Conservation (phyloP, 2,113 vertebrate species). For the Peromyscus polionotus region DNA sequence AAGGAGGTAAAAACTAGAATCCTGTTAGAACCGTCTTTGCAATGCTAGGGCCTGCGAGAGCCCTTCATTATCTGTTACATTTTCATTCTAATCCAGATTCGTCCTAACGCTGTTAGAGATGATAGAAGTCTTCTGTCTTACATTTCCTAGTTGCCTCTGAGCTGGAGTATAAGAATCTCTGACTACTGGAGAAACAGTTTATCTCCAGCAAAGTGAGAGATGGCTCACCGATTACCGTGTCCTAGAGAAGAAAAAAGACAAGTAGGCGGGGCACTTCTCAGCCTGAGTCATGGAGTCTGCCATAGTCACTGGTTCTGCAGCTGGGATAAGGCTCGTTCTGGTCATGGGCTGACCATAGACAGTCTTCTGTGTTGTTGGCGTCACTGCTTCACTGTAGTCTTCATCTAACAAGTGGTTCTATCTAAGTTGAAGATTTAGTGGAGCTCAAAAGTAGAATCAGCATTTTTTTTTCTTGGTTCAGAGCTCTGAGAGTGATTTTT, state of each 20-base stretch:
- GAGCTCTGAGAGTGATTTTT: conserved; percentile 16
- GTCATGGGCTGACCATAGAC: neutral
- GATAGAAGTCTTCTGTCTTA: neutral
- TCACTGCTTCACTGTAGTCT: neutral
- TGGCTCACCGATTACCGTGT: too few relatives aligned
- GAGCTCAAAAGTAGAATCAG: neutral
- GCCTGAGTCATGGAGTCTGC: neutral
- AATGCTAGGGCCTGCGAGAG: too few relatives aligned
- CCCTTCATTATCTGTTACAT: neutral
- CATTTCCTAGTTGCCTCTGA: neutral
- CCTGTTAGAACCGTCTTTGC: too few relatives aligned
- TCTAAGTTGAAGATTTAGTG: conserved; percentile 14
- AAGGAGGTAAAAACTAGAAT: too few relatives aligned
- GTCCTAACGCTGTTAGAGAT: neutral
- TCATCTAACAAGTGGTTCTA: neutral
- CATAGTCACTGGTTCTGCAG: neutral
- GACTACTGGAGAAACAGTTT: neutral
- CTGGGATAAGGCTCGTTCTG: neutral
- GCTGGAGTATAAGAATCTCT: neutral
- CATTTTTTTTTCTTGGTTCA: neutral
- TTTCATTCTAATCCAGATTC: neutral
- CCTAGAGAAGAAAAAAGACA: neutral
- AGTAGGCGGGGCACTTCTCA: neutral
- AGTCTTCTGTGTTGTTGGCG: neutral
- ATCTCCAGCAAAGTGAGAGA: neutral